These are phyloP conservation scores for Cephus pygmeus DNA, from an alignment of 2,888 invertebrate genomes.

Conservation along the genomic window DNA sequence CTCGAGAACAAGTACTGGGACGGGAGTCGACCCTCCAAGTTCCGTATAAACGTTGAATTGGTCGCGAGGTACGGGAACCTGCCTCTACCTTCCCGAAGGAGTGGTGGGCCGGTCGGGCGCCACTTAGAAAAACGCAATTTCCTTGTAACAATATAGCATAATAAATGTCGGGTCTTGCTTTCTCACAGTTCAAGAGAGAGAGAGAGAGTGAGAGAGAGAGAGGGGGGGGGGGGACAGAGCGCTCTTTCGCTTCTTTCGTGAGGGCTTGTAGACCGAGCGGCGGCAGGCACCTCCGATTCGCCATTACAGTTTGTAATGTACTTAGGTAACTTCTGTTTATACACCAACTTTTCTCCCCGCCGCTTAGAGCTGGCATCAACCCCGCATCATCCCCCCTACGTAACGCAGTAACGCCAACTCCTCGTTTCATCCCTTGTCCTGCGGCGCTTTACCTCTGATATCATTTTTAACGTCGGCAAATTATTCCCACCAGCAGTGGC, in stretches of 20 bases:
- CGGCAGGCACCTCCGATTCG: slow-evolving; percentile 55
- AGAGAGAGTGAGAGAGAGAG: slow-evolving; percentile 1
- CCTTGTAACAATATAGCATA: slow-evolving; percentile 64
- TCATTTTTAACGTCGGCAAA: slow-evolving; percentile 63
- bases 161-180: slow-evolving; percentile 57
- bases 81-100: neutral
- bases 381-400: slow-evolving; percentile 18
- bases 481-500: slow-evolving; percentile 40
- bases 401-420: slow-evolving; percentile 25
- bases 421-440: slow-evolving; percentile 53
- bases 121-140: slow-evolving; percentile 63
- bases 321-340: slow-evolving; percentile 66
- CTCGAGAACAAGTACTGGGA: too few relatives aligned
- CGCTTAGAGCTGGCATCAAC: slow-evolving; percentile 29
- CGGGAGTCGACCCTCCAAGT: neutral
- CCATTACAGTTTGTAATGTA: slow-evolving; percentile 66
- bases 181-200: slow-evolving; percentile 27
- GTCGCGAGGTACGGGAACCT: neutral
- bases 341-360: slow-evolving; percentile 59
- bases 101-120: slow-evolving; percentile 23
- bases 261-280: slow-evolving; percentile 47
- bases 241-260: slow-evolving; percentile 31
- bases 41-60: slow-evolving; percentile 5
- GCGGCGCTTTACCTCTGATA: slow-evolving; percentile 56
- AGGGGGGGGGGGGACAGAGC: neutral